Evolutionary conservation across 1,140 invertebrate species (phyloP), one percentile per base, ranked within the genome.

Genomic region (Zaprionus camerounensis): DNA sequence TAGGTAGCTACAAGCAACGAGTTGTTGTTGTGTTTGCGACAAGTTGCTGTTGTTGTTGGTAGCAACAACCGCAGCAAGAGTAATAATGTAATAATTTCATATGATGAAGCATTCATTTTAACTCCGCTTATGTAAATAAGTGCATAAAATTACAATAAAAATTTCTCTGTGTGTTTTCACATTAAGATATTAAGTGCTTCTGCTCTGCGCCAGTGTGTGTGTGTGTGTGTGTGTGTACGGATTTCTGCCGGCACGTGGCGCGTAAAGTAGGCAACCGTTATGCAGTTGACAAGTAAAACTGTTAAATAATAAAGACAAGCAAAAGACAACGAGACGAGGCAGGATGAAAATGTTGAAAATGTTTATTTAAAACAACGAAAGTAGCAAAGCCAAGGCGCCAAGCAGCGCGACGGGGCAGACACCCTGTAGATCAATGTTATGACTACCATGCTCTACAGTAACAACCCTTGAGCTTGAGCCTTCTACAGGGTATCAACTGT

Each of bases 71-170:
- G 68, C 74, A 67, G 46, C 34, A 61, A 80, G 80, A 77, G 84
- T 76, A 84, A 88, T 87, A 88, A 87, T 78, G 84, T 81, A 88
- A 87, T 87, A 83, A 88, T 81, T 88, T 83, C 68, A 66, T 82
- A 88, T 84, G 78, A 87, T 88, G 78, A 69, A 75, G 82, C 78
- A 81, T 76, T 76, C 84, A 78, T 82, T 86, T 88, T 81, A 84
- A 84, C 78, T 88, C 82, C 85, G 84, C 74, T 87, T 87, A 88
- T 88, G 78, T 61, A 90, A 88, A 84, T 90, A 88, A 84, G 81
- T 84, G 85, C 84, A 90, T 87, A 88, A 87, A 87, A 87, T 84
- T 76, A 84, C 71, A 76, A 84, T 87, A 81, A 84, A 83, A 17
- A 17, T 17, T 0, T 17, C 17, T 67, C 49, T 51, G 12, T 46